Base-by-base conservation (phyloP, 2,113 vertebrate species). In the Tautogolabrus adspersus region DNA sequence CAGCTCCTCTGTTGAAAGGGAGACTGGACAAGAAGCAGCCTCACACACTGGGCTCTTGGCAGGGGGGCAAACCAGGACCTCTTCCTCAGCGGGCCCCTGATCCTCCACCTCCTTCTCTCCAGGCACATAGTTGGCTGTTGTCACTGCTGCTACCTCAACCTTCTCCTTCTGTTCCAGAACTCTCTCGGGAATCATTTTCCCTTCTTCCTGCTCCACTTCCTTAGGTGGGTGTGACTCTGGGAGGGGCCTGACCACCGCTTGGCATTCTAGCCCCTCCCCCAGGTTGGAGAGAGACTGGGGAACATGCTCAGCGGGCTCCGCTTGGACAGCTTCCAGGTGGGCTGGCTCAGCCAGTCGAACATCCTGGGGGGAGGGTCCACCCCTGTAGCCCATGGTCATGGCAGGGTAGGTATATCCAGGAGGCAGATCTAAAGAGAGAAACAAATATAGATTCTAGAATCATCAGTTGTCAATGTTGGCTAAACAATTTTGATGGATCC, bases 241-340 rank as follows among this genome's bases (percentile, higher is more conserved):
- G 57, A 93, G 92, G 12, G 91, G 86, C 70, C 89, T 89, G 52
- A 93, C 82, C 72, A 87, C 83, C 2, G 85, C 89, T 66, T 92
- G 92, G 66, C 92, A 89, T 4, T 93, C 85, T 11, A 83, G 76
- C 68, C 88, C 93, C 66, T 94, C 92, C 0, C 40, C 85, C 49
- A 94, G 66, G 52, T 66, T 81, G 44, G 93, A 88, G 52, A 95
- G 66, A 1, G 89, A 52, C 65, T 85, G 92, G 0, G 22, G 72
- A 0, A 64, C 52, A 8, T 93, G 91, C 56, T 88, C 81, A 11
- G 84, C 83, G 56, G 94, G 90, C 85, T 93, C 94, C 0, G 30
- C 89, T 3, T 96, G 96, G 91, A 98, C 95, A 67, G 96, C 93
- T 93, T 96, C 91, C 58, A 96, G 92, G 82, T 96, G 95, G 0